Base-by-base conservation (phyloP, 1,140 invertebrate genomes). In the Drosophila carrolli region DNA sequence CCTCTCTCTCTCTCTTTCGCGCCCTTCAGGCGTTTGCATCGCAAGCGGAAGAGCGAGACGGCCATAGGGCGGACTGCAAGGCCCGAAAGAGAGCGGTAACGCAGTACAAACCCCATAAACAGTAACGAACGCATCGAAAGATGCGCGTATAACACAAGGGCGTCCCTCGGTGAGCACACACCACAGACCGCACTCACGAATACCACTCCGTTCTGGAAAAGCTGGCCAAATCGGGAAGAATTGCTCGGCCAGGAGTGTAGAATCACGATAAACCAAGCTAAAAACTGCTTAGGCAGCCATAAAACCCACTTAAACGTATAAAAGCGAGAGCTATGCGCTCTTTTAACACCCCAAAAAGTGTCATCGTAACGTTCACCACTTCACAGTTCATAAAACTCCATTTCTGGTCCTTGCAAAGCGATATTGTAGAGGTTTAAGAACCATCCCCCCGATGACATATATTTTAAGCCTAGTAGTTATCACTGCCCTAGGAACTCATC, bases 1-100 rank as follows among this genome's bases (percentile, higher is more conserved):
- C 59, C 68, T 71, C 56, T 75, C 35, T 13, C 35, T 5, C 47
- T 65, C 55, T 62, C 47, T 70, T 29, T 55, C 72, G 76, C 66
- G 66, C 48, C 67, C 70, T 70, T 48, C 58, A 48, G 73, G 58
- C 43, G 62, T 60, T 70, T 78, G 70, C 75, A 43, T 61, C 44
- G 40, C 40, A 67, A 78, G 81, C 75, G 79, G 38, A 4, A 44
- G 23, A 76, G 38, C 62, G 55, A 60, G 44, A 81, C 1, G 55
- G 73, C 71, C 57, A 19, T 63, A 59, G 44, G 41, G 29, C 63
- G 44, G 59, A 53, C 47, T 57, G 68, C 44, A 60, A 32, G 62
- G 44, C 68, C 54, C 27, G 32, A 61, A 51, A 50, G 1, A 41
- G 75, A 78, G 55, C 66, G 43, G 14, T 57, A 38, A 78, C n/a